Evolutionary conservation across 1,140 invertebrate species (phyloP).

Genomic region (Homarus americanus): DNA sequence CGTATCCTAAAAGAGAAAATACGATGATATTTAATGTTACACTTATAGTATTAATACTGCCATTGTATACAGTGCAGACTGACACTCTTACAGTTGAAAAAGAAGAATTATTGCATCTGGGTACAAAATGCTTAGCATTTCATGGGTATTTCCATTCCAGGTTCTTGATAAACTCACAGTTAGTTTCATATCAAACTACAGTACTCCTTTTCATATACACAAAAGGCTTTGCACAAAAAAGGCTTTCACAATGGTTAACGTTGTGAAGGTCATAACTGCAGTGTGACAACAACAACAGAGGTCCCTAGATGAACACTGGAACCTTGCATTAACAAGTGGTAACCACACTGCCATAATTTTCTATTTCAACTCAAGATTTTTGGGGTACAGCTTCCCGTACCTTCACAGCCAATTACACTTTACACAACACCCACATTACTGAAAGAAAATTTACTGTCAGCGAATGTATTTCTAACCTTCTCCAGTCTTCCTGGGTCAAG

Average conservation of each 20-base stretch:
- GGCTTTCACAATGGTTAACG: too few relatives aligned
- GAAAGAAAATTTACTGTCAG: slow-evolving; percentile 17
- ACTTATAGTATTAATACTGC: too few relatives aligned
- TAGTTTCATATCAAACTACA: not conserved
- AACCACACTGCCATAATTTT: slow-evolving; percentile 27
- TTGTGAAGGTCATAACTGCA: too few relatives aligned
- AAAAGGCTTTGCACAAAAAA: not conserved
- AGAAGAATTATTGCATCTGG: slow-evolving; percentile 18
- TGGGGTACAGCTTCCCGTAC: not conserved
- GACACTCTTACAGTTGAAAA: slow-evolving; percentile 4
- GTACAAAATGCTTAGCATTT: not conserved
- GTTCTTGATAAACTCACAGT: not conserved
- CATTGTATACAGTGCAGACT: slow-evolving; percentile 9
- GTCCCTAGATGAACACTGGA: not conserved
- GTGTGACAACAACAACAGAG: not conserved
- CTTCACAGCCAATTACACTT: not conserved
- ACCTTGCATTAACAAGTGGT: not conserved
- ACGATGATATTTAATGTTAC: not conserved
- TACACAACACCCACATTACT: slow-evolving; percentile 41
- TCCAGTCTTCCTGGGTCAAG: slow-evolving; percentile 44
- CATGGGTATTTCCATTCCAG: not conserved
- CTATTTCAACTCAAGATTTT: slow-evolving; percentile 37
- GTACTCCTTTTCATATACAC: not conserved
- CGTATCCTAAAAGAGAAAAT: not conserved
- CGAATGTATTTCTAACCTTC: slow-evolving; percentile 48